Evolutionary conservation across 2,113 vertebrate species (phyloP), one percentile per base, ranked within the genome.

Genomic region (Zosterops lateralis): DNA sequence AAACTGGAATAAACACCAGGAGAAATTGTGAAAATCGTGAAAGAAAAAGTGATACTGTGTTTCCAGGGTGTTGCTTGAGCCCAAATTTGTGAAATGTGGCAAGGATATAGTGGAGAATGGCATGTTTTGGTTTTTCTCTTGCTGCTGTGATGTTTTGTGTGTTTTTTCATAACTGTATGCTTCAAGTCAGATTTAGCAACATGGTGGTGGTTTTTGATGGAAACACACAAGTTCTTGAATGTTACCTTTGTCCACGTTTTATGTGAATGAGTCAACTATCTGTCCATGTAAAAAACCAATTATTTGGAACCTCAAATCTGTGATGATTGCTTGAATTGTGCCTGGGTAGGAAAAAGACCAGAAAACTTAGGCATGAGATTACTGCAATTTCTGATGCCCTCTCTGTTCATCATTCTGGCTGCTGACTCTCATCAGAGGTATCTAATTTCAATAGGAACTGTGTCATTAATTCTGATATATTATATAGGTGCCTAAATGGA

Each of bases 281-380:
- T 85, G 20, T 72, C 21, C 24, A 8, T 8, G 5, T 6, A 14
- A 17, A 38, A 47, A 51, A n/a, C 38, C 36, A 34, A 56, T 19
- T 0, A 22, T 89, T 81, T 81, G 47, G 48, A 73, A 48, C 12
- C 18, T 17, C 18, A 44, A 4, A 22, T 54, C 19, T 78, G 13
- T 50, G 16, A 47, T 28, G 19, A 13, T 58, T 19, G 5, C 9
- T 38, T 86, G 9, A 60, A 22, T 65, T 78, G 14, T 60, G 4
- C 25, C 6, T 0, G 0, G 45, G 10, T 56, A 45, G 36, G 29
- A 45, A 68, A 84, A 2, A 5, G 28, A 12, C 19, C 5, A 72
- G 53, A 75, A 19, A 17, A 26, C 0, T 0, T 73, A 24, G 17
- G 8, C 61, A 12, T 1, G 2, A 42, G 24, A 9, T 40, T 66